Percentiles rank a stretch among this genome's conserved stretches.
Conservation (phyloP, 1,140 invertebrate genomes). For the Wasmannia auropunctata region DNA sequence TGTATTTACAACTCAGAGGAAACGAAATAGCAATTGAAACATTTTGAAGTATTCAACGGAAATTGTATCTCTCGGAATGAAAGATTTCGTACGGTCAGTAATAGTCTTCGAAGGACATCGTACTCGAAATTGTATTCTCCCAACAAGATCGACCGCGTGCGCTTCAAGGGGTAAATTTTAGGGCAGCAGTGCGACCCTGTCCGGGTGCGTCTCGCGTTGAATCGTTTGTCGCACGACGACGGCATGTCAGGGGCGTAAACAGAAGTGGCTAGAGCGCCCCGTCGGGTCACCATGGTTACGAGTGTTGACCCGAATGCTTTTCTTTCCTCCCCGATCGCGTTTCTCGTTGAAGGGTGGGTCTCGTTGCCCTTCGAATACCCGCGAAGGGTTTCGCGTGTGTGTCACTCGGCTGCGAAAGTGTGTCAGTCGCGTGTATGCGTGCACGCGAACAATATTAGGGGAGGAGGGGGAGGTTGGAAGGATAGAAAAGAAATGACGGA, state of each 20-base stretch:
- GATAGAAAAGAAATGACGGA: conserved; percentile 4
- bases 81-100: not conserved
- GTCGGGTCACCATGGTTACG: conserved; percentile 75
- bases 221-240: conserved; percentile 14
- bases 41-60: not conserved
- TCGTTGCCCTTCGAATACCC: conserved; percentile 56
- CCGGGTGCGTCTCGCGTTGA: not conserved
- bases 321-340: conserved; percentile 40
- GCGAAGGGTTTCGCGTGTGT: conserved; percentile 71
- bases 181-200: not conserved
- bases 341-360: conserved; percentile 34
- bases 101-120: not conserved
- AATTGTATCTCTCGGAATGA: not conserved
- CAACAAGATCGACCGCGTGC: not conserved
- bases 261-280: conserved; percentile 8
- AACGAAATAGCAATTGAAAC: not conserved
- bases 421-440: conserved; percentile 76
- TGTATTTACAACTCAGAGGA: not conserved
- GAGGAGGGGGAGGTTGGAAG: no score
- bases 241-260: conserved; percentile 53
- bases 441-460: conserved; percentile 51
- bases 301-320: conserved; percentile 78
- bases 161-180: not conserved
- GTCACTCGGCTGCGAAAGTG: conserved; percentile 72
- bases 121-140: not conserved